Evolutionary conservation across 1,140 invertebrate species (phyloP), one percentile per base, ranked within the genome.

Genomic region (Psix sp.): DNA sequence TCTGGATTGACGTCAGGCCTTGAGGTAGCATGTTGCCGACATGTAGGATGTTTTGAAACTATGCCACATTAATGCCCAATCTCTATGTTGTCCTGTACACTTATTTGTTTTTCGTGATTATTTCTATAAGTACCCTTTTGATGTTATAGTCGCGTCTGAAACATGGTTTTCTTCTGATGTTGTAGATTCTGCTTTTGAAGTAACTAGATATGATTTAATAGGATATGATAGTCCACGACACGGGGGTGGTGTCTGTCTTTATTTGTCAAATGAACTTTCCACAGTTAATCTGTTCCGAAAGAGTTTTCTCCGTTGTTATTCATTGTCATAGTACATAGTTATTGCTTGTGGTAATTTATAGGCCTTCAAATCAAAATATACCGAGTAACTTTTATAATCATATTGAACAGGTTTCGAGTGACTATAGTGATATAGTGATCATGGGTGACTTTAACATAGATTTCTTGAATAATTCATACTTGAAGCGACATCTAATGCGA

Each of bases 401-500:
- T 14, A 6, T 5, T 35, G 1, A 5, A 35, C 33, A 1, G 6
- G 11, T 11, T 5, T 6, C 5, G 33, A 2, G 5, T 3, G 11
- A 35, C 13, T 11, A 24, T 24, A 24, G 33, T n/a, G n/a, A n/a
- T n/a, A n/a, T n/a, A n/a, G n/a, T 11, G 3, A 35, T 35, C 33
- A 5, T 35, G 33, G 33, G 33, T 13, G 33, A 35, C 11, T 35
- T 35, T 6, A 35, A 35, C n/a, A 35, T 35, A 2, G 33, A 35
- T 35, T 10, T 35, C n/a, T n/a, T n/a, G n/a, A n/a, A n/a, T n/a
- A n/a, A n/a, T n/a, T n/a, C n/a, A n/a, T n/a, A n/a, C n/a, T n/a
- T n/a, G n/a, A n/a, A n/a, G n/a, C n/a, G n/a, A n/a, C n/a, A n/a
- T n/a, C n/a, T n/a, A n/a, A n/a, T n/a, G n/a, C n/a, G n/a, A n/a